Evolutionary conservation across 2,113 vertebrate species (phyloP), one percentile per base, ranked within the genome.

Genomic region (Lynx canadensis): DNA sequence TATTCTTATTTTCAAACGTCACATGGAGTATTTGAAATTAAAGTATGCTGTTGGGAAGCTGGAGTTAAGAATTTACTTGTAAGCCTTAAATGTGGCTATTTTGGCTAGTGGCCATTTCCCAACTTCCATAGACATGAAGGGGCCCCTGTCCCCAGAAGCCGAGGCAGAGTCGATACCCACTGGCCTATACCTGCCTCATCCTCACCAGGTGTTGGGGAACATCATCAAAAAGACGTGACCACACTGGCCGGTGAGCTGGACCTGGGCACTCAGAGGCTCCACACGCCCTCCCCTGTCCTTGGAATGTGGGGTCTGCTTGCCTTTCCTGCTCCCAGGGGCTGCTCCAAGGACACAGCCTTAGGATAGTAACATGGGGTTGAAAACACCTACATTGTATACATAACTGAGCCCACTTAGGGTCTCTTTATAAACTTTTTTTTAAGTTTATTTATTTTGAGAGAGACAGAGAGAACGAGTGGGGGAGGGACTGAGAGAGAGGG

Each of bases 1-100:
- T 36, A 79, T 71, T 66, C 80, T 81, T 92, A 86, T 83, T 94
- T 94, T 93, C 89, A 92, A 97, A 95, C 27, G 27, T 82, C 91
- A 76, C 55, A 31, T 16, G 48, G n/a, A 84, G 33, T 85, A 83
- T 50, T 11, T 85, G 71, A 91, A 94, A 88, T 93, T 33, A 80
- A 90, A 90, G 60, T 31, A 14, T 19, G 60, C 52, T 19, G 78
- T 41, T 33, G 57, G 45, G 14, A 79, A 85, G 57, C 0, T 11
- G 38, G 74, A 33, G 57, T 45, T 90, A 65, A 91, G 80, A 71
- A 73, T 79, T 66, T 31, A 73, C 63, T 66, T 76, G 55, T 36
- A 79, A 73, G 23, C n/a, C 66, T 78, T 55, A 38, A 45, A 65
- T 21, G 21, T 45, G 60, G 82, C 41, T 31, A 25, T 50, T 13